Evolutionary conservation across 1,140 invertebrate species (phyloP).

Genomic region (Conus ventricosus): DNA sequence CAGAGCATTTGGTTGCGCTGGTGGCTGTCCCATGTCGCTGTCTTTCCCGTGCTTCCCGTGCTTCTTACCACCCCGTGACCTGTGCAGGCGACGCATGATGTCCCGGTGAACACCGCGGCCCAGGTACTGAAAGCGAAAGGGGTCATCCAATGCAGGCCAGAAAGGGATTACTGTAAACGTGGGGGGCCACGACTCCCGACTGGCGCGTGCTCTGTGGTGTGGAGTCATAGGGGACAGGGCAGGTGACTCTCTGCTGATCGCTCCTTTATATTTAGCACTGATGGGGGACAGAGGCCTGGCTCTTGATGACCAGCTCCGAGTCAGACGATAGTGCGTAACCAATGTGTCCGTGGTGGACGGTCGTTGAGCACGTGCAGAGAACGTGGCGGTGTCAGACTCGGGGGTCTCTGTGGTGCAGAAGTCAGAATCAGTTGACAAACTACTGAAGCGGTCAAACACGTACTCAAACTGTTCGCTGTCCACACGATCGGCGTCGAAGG

Average conservation of each 20-base stretch:
- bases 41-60: background rate
- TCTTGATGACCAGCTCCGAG: background rate
- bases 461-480: conserved; percentile 8
- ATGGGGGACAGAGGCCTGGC: background rate
- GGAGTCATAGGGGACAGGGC: background rate
- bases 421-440: background rate
- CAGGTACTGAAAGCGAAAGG: conserved; percentile 13
- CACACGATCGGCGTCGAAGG: conserved; percentile 10
- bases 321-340: background rate
- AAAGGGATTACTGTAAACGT: background rate
- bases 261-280: background rate
- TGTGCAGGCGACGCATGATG: conserved; percentile 13
- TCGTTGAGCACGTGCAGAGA: background rate
- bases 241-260: background rate
- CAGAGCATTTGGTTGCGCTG: background rate
- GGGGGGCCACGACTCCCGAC: conserved; percentile 13
- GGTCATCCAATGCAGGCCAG: conserved; percentile 7
- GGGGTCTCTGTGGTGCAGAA: background rate
- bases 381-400: background rate
- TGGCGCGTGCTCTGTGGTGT: background rate
- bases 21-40: background rate
- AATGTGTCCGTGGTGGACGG: conserved; percentile 17
- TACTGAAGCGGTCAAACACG: conserved; percentile 17
- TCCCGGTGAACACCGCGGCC: background rate
- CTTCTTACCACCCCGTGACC: background rate